Evolutionary conservation across 2,113 vertebrate genomes (phyloP).

Genomic region (Odocoileus hemionus): DNA sequence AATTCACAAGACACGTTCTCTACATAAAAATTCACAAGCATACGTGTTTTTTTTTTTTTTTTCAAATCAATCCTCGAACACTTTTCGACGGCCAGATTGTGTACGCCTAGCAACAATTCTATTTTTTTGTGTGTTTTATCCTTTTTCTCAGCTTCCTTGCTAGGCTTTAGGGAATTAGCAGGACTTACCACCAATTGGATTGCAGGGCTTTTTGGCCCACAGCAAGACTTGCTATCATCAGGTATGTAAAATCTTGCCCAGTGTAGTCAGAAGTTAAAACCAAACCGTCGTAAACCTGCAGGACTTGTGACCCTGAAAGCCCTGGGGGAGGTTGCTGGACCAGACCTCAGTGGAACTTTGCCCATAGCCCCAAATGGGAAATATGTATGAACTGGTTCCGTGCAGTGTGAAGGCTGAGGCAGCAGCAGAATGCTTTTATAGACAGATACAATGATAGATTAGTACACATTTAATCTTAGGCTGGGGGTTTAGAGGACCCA

Average conservation of each 20-base stretch:
- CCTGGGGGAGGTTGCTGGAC: conserved; percentile 41
- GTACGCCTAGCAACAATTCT: conserved; percentile 72
- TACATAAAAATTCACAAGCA: conserved; percentile 48
- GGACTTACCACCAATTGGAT: conserved; percentile 71
- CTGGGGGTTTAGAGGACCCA: conserved; percentile 43
- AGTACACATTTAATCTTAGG: conserved; percentile 54
- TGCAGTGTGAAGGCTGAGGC: conserved; percentile 49
- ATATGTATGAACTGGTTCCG: conserved; percentile 58
- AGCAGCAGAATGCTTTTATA: conserved; percentile 57
- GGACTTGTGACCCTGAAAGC: conserved; percentile 53
- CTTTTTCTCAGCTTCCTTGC: conserved; percentile 73
- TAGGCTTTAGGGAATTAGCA: conserved; percentile 74
- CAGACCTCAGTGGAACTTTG: conserved; percentile 51
- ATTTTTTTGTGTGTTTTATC: conserved; percentile 72
- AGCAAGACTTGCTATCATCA: conserved; percentile 65
- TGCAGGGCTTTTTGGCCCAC: conserved; percentile 60
- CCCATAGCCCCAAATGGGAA: conserved; percentile 61
- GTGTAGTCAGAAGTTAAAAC: conserved; percentile 72
- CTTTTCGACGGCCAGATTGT: conserved; percentile 66
- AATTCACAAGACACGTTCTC: conserved; percentile 41
- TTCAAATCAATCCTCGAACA: conserved; percentile 51
- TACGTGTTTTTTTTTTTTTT: background rate
- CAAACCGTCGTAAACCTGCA: conserved; percentile 65
- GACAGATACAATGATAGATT: conserved; percentile 61
- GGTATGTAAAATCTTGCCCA: conserved; percentile 73